These are phyloP conservation scores for Armadillidium nasatum DNA, from an alignment of 1,140 invertebrate genomes.

Conservation along the genomic window DNA sequence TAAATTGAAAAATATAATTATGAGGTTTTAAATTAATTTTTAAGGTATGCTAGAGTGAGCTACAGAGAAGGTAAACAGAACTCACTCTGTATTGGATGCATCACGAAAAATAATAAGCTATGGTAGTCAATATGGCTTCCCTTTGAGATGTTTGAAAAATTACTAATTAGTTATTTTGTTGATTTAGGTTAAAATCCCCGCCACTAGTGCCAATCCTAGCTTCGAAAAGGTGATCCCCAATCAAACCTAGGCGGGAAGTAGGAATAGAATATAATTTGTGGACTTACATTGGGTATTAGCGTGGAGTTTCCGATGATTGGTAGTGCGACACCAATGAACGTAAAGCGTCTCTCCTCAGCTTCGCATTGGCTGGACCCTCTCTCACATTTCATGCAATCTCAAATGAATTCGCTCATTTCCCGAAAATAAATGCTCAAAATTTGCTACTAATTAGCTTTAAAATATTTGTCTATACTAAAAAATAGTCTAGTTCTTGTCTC, in stretches of 20 bases:
- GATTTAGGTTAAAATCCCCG: constrained; percentile 7
- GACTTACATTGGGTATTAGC: constrained; percentile 71
- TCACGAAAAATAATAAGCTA: not conserved
- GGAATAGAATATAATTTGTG: constrained; percentile 63
- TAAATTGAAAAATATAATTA: too few species aligned
- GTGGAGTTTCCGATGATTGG: constrained; percentile 47
- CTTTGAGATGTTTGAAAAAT: not conserved
- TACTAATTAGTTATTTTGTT: constrained; percentile 1
- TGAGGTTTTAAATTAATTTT: too few species aligned
- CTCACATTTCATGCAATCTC: not conserved
- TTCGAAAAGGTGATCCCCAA: constrained; percentile 31
- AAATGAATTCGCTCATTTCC: not conserved
- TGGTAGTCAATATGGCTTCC: not conserved
- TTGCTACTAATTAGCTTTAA: not conserved
- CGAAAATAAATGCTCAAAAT: not conserved
- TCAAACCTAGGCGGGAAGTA: constrained; percentile 46
- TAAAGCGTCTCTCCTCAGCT: constrained; percentile 33
- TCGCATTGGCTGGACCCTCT: constrained; percentile 39
- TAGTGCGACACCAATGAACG: constrained; percentile 50
- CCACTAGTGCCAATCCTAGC: constrained; percentile 11
- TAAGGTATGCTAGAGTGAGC: too few species aligned
- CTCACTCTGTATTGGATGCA: not conserved
- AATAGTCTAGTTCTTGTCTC: not conserved
- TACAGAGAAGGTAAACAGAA: not conserved
- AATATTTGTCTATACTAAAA: not conserved